Conservation (phyloP, 2,888 invertebrate genomes). For the Papilio demoleus region DNA sequence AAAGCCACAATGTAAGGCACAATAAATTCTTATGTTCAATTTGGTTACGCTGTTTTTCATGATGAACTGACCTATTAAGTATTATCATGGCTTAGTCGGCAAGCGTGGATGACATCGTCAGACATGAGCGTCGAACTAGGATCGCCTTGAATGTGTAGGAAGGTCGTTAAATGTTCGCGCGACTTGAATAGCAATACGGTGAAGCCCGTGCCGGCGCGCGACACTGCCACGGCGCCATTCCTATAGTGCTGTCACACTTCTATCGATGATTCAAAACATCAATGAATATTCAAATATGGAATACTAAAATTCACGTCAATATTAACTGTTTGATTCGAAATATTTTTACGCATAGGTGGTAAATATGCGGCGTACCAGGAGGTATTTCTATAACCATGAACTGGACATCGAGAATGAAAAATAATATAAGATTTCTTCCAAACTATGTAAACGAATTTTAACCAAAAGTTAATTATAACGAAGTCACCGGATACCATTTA, state of each 20-base stretch:
- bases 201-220: slow-evolving; percentile 40
- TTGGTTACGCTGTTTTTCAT: neutral
- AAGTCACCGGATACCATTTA: neutral
- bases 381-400: neutral
- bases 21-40: neutral
- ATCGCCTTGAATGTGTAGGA: slow-evolving; percentile 61
- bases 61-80: neutral
- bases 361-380: neutral
- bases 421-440: too few relatives aligned
- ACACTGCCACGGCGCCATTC: slow-evolving; percentile 23
- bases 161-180: slow-evolving; percentile 62
- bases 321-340: too few relatives aligned
- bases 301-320: neutral
- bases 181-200: slow-evolving; percentile 54
- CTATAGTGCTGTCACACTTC: slow-evolving; percentile 36
- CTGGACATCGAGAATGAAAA: neutral
- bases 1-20: neutral
- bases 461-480: too few relatives aligned
- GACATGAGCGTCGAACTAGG: slow-evolving; percentile 46
- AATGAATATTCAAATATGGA: neutral
- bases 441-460: too few relatives aligned
- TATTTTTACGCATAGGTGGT: neutral
- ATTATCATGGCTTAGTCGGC: slow-evolving; percentile 15
- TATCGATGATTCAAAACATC: slow-evolving; percentile 19
- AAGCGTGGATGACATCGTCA: slow-evolving; percentile 40